Conservation (phyloP, 1,140 invertebrate genomes). For the Notospermus geniculatus region DNA sequence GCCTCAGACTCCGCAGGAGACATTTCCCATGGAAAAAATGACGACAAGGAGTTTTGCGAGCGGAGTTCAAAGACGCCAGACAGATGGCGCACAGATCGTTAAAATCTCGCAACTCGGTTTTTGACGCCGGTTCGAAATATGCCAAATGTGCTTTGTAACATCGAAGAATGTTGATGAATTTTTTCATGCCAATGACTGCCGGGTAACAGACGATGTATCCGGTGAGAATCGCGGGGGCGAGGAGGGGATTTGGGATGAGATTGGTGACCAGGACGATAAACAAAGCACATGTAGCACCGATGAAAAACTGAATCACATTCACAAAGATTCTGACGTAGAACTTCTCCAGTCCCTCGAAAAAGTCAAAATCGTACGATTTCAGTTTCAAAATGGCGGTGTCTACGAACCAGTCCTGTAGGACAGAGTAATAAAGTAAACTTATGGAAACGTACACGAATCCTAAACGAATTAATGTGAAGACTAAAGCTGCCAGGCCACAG, state of each 20-base stretch:
- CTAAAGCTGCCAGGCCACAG: background rate
- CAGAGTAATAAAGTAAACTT: background rate
- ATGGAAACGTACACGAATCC: background rate
- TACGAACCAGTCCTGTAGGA: background rate
- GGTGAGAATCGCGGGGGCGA: background rate
- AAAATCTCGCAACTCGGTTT: background rate
- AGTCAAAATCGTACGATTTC: constrained; percentile 1
- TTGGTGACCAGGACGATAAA: background rate
- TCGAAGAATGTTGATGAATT: background rate
- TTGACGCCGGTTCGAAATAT: background rate
- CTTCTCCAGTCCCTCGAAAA: constrained; percentile 8
- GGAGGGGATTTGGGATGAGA: background rate
- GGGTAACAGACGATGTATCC: constrained; percentile 4
- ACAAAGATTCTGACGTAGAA: background rate
- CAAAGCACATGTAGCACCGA: background rate
- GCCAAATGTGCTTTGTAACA: background rate
- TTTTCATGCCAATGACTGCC: background rate
- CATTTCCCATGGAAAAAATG: constrained; percentile 8
- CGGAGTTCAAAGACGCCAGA: background rate
- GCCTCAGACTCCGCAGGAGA: constrained; percentile 1
- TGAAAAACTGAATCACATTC: background rate
- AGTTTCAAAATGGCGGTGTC: constrained; percentile 5
- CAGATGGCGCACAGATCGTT: constrained; percentile 6
- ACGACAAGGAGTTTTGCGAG: background rate
- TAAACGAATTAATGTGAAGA: background rate